These are phyloP conservation scores for Thunnus albacares DNA, from an alignment of 2,797 vertebrate species.

Conservation along the genomic window DNA sequence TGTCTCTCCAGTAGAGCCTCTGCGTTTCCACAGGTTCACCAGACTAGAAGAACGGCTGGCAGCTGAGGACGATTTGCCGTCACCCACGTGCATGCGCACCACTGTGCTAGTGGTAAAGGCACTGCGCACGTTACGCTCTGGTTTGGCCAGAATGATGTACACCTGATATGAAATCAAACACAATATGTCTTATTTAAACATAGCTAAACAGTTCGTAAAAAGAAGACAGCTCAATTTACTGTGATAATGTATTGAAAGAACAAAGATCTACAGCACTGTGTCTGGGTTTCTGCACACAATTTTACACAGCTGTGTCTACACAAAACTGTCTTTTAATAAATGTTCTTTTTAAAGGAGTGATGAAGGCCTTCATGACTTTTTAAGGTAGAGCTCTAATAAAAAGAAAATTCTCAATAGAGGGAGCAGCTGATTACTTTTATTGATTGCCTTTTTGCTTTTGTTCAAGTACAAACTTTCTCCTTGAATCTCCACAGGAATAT, in stretches of 20 bases:
- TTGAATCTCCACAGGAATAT: slow-evolving; percentile 11
- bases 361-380: slow-evolving; percentile 2
- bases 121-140: slow-evolving; percentile 97
- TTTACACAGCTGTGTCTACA: not conserved
- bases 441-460: slow-evolving; percentile 5
- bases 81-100: slow-evolving; percentile 98
- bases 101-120: slow-evolving; percentile 98
- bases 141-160: slow-evolving; percentile 99
- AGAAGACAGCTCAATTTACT: not conserved
- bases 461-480: not conserved
- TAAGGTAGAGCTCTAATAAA: slow-evolving; percentile 10
- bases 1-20: slow-evolving; percentile 95
- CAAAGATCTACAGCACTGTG: not conserved
- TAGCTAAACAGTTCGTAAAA: not conserved
- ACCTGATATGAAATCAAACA: slow-evolving; percentile 79
- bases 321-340: slow-evolving; percentile 6
- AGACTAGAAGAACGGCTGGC: slow-evolving; percentile 97
- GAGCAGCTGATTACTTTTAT: slow-evolving; percentile 22
- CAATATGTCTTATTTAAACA: not conserved
- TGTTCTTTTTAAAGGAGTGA: not conserved
- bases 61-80: slow-evolving; percentile 95
- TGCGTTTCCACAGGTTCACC: slow-evolving; percentile 96
- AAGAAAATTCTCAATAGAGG: slow-evolving; percentile 6
- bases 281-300: not conserved
- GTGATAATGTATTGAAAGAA: not conserved